A percentile compares a stretch with the other conserved stretches of the same genome.
These are phyloP conservation scores for Tinea pellionella DNA, from an alignment of 2,888 invertebrate species.

Conservation along the genomic window DNA sequence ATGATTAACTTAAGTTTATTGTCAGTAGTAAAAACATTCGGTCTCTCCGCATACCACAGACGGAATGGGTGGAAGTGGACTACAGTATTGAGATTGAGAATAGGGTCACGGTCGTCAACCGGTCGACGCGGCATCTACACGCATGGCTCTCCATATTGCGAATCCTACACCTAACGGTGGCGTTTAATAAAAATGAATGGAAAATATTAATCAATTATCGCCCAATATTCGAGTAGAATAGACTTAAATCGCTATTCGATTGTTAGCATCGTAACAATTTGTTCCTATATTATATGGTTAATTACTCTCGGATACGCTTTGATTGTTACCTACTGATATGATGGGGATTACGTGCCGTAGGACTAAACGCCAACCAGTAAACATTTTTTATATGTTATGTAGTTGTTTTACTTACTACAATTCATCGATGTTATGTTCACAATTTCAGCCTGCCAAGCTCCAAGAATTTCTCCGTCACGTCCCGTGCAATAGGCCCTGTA, in stretches of 20 bases:
- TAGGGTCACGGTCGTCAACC: constrained; percentile 60
- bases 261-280: not conserved
- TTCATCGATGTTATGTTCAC: constrained; percentile 47
- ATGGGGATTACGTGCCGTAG: not conserved
- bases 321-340: not conserved
- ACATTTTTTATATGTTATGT: not conserved
- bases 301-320: not conserved
- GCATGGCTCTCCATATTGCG: not conserved
- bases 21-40: not conserved
- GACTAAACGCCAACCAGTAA: not conserved
- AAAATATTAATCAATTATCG: no score
- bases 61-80: constrained; percentile 38
- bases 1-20: no score
- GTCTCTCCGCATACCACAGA: constrained; percentile 47
- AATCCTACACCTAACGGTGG: constrained; percentile 1
- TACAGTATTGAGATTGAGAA: constrained; percentile 45
- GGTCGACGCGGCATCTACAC: constrained; percentile 29
- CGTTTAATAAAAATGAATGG: not conserved
- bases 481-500: constrained; percentile 72
- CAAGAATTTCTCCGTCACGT: constrained; percentile 67
- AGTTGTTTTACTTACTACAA: constrained; percentile 68
- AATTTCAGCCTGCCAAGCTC: constrained; percentile 57
- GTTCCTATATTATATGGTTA: not conserved
- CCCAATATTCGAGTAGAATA: not conserved
- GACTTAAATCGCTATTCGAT: not conserved